phyloP scores from a whole-genome alignment of 92 coral and sea anemone genomes.

The Palythoa heliodiscus region DNA sequence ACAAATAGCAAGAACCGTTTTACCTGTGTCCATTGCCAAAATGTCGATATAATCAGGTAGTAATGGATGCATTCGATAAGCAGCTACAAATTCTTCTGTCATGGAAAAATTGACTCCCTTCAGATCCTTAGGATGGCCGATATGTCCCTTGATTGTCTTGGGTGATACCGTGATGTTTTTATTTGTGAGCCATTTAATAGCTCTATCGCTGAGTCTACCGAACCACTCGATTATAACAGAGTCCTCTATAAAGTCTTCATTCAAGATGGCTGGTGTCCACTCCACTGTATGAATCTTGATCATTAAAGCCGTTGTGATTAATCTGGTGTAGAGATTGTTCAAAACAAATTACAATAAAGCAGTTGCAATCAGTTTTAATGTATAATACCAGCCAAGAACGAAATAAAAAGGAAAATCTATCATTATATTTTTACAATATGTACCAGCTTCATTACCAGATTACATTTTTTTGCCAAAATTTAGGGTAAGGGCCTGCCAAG shows the following conservation, averaged over 20 bases:
- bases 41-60: slow-evolving; percentile 69
- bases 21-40: slow-evolving; percentile 26
- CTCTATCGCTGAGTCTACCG: slow-evolving; percentile 52
- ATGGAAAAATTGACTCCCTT: slow-evolving; percentile 78
- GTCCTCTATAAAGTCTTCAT: slow-evolving; percentile 63
- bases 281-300: slow-evolving; percentile 75
- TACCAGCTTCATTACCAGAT: background rate
- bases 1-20: background rate
- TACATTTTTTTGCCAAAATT: background rate
- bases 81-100: slow-evolving; percentile 81
- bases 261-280: slow-evolving; percentile 82
- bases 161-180: slow-evolving; percentile 48
- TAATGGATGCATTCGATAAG: slow-evolving; percentile 81
- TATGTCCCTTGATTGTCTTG: slow-evolving; percentile 53
- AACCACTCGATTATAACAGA: slow-evolving; percentile 72
- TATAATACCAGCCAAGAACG: too few species aligned
- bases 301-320: slow-evolving; percentile 75
- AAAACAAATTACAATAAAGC: background rate
- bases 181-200: slow-evolving; percentile 18
- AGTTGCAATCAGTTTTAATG: too few species aligned
- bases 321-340: slow-evolving; percentile 21
- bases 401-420: too few species aligned
- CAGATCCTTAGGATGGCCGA: slow-evolving; percentile 58
- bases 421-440: too few species aligned
- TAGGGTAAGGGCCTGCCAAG: background rate